These are phyloP conservation scores for Helicorthomorpha holstii DNA, from an alignment of 1,140 invertebrate species.

Conservation along the genomic window DNA sequence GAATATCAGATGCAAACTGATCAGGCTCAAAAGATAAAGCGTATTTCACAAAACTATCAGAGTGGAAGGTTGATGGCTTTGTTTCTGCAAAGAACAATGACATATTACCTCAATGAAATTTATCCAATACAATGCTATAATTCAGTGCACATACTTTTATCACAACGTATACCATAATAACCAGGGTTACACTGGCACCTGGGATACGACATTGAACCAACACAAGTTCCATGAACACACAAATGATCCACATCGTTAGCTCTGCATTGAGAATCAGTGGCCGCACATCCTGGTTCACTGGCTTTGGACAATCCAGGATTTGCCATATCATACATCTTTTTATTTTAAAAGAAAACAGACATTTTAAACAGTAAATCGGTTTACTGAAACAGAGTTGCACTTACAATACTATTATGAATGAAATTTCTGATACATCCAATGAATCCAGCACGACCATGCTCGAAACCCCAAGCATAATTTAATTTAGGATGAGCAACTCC, in stretches of 20 bases:
- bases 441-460: constrained; percentile 73
- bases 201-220: constrained; percentile 70
- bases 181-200: constrained; percentile 83
- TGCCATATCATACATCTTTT: constrained; percentile 67
- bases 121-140: not conserved
- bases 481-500: constrained; percentile 72
- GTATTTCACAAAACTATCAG: constrained; percentile 88
- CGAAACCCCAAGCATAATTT: constrained; percentile 64
- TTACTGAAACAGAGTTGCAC: not conserved
- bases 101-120: not conserved
- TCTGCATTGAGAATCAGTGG: constrained; percentile 73
- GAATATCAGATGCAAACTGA: constrained; percentile 76
- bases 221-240: constrained; percentile 81
- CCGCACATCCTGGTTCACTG: constrained; percentile 65
- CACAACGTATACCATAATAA: constrained; percentile 73
- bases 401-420: constrained; percentile 78
- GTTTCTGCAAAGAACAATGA: constrained; percentile 37
- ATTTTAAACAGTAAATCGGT: not conserved
- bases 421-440: constrained; percentile 90
- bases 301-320: constrained; percentile 67
- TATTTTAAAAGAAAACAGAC: not conserved
- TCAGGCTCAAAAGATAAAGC: constrained; percentile 85
- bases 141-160: constrained; percentile 26
- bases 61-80: constrained; percentile 71
- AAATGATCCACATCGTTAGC: constrained; percentile 52